These are phyloP conservation scores for Napeogenes sylphis DNA, from an alignment of 2,888 invertebrate species.

Conservation along the genomic window DNA sequence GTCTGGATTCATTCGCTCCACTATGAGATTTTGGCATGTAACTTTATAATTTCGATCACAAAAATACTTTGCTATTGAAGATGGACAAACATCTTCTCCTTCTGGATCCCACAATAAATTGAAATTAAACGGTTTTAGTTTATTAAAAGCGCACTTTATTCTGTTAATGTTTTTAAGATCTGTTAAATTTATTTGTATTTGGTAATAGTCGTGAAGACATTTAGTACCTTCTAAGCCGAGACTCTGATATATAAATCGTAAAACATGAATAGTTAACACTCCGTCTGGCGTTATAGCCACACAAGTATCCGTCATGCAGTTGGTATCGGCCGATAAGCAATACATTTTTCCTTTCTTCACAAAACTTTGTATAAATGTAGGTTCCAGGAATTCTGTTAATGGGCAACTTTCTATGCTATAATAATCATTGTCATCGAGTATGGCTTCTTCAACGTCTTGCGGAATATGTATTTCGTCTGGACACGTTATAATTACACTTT, in stretches of 20 bases:
- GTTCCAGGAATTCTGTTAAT: constrained; percentile 53
- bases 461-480: constrained; percentile 61
- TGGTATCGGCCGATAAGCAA: constrained; percentile 51
- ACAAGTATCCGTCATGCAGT: constrained; percentile 61
- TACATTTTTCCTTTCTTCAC: constrained; percentile 54
- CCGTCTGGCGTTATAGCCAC: constrained; percentile 62
- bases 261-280: constrained; percentile 50
- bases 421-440: constrained; percentile 59
- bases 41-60: constrained; percentile 48
- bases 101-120: constrained; percentile 57
- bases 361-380: constrained; percentile 58
- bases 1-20: constrained; percentile 43
- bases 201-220: constrained; percentile 52
- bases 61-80: constrained; percentile 68
- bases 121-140: constrained; percentile 53
- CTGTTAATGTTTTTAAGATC: constrained; percentile 41
- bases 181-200: constrained; percentile 56
- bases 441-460: constrained; percentile 44
- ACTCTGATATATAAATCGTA: constrained; percentile 59
- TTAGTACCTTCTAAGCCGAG: constrained; percentile 63
- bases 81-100: constrained; percentile 57
- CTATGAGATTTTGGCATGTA: constrained; percentile 39
- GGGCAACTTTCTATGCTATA: constrained; percentile 53
- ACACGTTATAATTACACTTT: constrained; percentile 58
- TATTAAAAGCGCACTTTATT: constrained; percentile 43